These are phyloP conservation scores for Hiodon tergisus DNA, from an alignment of 2,113 vertebrate species.

Conservation along the genomic window DNA sequence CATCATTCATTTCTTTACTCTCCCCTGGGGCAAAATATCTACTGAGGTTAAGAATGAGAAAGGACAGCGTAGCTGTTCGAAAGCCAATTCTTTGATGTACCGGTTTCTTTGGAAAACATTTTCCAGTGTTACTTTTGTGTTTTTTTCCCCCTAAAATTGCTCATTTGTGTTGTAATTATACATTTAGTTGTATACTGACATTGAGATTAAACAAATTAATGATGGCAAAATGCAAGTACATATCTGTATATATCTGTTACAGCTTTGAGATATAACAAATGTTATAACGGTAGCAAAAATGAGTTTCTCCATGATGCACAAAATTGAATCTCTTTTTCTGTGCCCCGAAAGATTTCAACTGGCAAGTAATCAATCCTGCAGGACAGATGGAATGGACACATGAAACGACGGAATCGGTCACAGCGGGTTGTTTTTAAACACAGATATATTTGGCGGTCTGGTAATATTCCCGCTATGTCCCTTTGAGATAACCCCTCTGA, in stretches of 20 bases:
- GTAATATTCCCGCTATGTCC: slow-evolving; percentile 30
- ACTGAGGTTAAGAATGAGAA: no score
- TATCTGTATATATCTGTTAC: no score
- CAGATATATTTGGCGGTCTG: not conserved
- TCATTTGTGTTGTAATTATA: not conserved
- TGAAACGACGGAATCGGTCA: slow-evolving; percentile 31
- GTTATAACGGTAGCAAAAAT: not conserved
- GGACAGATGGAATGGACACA: slow-evolving; percentile 27
- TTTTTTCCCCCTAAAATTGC: not conserved
- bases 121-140: no score
- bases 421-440: slow-evolving; percentile 26
- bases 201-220: not conserved
- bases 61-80: no score
- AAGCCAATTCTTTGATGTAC: no score
- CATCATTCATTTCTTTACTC: no score
- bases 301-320: not conserved
- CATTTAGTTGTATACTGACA: not conserved
- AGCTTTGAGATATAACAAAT: no score
- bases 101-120: no score
- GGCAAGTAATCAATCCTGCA: slow-evolving; percentile 29
- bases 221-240: no score
- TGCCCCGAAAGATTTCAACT: not conserved
- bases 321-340: not conserved
- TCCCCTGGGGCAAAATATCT: no score
- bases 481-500: slow-evolving; percentile 42